phyloP scores from a whole-genome alignment of 2,113 vertebrate genomes.

The Nothocercus julius region DNA sequence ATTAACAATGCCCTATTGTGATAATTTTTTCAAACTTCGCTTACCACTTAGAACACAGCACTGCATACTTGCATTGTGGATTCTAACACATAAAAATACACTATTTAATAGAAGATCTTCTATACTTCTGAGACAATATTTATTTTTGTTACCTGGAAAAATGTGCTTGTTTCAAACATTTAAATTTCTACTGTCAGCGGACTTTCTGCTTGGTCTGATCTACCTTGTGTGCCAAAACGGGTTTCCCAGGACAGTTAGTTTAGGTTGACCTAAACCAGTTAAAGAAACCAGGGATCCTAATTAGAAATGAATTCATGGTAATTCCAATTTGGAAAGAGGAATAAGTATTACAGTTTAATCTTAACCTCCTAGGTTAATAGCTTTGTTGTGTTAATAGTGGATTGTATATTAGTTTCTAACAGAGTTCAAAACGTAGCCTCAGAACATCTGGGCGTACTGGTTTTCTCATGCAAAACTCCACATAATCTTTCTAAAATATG shows the following conservation, averaged over 20 bases:
- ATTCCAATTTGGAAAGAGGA: not conserved
- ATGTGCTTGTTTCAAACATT: not conserved
- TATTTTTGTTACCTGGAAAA: not conserved
- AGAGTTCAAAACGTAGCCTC: not conserved
- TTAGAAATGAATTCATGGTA: not conserved
- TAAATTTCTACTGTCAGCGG: not conserved
- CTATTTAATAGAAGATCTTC: not conserved
- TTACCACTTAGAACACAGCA: conserved; percentile 10
- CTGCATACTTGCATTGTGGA: not conserved
- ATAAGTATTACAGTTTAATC: not conserved
- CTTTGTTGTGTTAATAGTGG: not conserved
- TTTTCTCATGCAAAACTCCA: not conserved
- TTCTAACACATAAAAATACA: not conserved
- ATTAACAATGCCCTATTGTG: conserved; percentile 44
- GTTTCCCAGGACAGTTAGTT: not conserved
- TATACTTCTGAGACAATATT: conserved; percentile 14
- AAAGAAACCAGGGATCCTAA: not conserved
- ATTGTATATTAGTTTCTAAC: not conserved
- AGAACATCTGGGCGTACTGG: not conserved
- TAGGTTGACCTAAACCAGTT: not conserved
- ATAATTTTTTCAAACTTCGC: conserved; percentile 29
- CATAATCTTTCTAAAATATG: not conserved
- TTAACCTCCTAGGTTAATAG: not conserved
- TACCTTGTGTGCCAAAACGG: not conserved
- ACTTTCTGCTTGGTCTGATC: not conserved